Evolutionary conservation across 2,888 invertebrate species (phyloP), one percentile per base, ranked within the genome.

Genomic region (Spodoptera picta): DNA sequence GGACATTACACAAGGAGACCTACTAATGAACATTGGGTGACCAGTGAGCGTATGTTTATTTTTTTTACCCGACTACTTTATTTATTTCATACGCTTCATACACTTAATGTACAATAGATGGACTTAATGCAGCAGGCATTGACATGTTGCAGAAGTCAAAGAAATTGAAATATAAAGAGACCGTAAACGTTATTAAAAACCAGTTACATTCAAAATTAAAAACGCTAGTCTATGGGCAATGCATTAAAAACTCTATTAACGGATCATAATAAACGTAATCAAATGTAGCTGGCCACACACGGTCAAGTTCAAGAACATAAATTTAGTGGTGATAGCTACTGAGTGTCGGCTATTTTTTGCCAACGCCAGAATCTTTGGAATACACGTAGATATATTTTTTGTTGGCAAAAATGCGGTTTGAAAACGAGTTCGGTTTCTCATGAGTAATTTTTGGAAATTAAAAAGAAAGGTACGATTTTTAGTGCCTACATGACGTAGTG

Each of bases 361-460:
- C 54, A 59, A 59, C 58, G 51, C 36, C 55, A 14, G 46, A 60
- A 62, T 5, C 48, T 71, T 74, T 70, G 63, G 64, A 65, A 69
- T 64, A 73, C 57, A 51, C 41, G 57, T 65, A 68, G 64, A 69
- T 69, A 69, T 54, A 68, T 72, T 88, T 88, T 87, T 88, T 88
- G 85, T 79, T 70, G 51, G 65, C 82, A 87, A 86, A 88, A 88
- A 89, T 87, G 85, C 69, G 82, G 84, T 84, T 83, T 70, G 77
- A 66, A 79, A 61, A 49, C 65, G 49, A 50, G 69, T 81, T 85
- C 81, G 86, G 86, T 83, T 84, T 69, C 48, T 31, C 42, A 49
- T 42, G 49, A 27, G 24, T 42, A 56, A 61, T 47, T 46, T 57
- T 68, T 46, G 41, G 51, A 53, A 61, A 59, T 69, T 64, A 52